These are phyloP conservation scores for Carcharodon carcharias DNA, from an alignment of 2,797 vertebrate species.

Conservation along the genomic window DNA sequence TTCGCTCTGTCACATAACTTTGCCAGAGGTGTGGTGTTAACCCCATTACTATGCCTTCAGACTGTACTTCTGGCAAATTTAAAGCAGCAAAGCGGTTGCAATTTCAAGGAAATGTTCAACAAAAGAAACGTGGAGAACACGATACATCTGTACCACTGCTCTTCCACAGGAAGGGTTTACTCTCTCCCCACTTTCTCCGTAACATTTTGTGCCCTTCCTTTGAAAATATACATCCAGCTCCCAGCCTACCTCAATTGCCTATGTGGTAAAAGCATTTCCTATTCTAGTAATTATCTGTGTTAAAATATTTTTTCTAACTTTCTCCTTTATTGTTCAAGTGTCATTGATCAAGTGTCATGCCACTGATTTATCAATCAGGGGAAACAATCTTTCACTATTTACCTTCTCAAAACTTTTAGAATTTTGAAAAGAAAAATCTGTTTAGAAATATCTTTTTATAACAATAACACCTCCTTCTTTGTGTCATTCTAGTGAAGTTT, in stretches of 20 bases:
- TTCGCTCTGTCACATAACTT: too few species aligned
- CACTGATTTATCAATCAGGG: not conserved
- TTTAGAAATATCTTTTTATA: not conserved
- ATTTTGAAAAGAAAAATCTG: not conserved
- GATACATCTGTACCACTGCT: not conserved
- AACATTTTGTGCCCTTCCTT: not conserved
- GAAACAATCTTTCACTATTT: not conserved
- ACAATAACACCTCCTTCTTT: not conserved
- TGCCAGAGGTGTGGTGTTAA: not conserved
- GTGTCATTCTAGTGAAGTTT: not conserved
- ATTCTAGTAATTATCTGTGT: not conserved
- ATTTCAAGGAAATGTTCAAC: not conserved
- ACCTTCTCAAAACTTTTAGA: not conserved
- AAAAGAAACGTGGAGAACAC: not conserved
- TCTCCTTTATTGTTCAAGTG: not conserved
- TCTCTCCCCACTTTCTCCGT: not conserved
- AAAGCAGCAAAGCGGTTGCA: not conserved
- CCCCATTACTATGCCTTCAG: not conserved
- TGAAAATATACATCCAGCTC: not conserved
- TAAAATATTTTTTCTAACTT: too few species aligned
- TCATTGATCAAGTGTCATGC: not conserved
- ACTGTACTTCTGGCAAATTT: not conserved
- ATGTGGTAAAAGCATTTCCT: not conserved
- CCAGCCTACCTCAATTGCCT: not conserved
- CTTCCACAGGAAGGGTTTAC: not conserved